A percentile compares a stretch with the other conserved stretches of the same genome.
phyloP scores from a whole-genome alignment of 2,888 invertebrate genomes.

The Trissoscelio sp. region DNA sequence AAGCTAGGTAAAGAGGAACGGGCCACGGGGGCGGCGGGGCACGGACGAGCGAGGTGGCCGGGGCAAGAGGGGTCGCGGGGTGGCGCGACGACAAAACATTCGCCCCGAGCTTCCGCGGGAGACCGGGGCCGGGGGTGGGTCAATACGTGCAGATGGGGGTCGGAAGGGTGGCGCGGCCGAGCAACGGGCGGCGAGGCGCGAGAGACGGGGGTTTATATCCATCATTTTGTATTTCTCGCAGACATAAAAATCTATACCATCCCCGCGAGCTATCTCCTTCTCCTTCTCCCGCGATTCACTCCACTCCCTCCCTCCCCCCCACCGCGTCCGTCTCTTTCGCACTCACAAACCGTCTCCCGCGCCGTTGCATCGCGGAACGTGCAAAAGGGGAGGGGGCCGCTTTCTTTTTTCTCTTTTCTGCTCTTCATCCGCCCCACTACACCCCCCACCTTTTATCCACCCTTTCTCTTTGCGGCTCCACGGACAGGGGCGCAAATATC shows the following conservation, averaged over 20 bases:
- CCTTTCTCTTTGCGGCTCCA: constrained; percentile 69
- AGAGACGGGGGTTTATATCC: constrained; percentile 79
- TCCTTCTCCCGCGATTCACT: constrained; percentile 72
- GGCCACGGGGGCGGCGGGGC: constrained; percentile 17
- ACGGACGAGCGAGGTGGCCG: constrained; percentile 37
- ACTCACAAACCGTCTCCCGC: constrained; percentile 48
- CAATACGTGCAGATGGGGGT: constrained; percentile 48
- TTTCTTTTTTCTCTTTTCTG: constrained; percentile 55
- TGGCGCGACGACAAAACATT: constrained; percentile 82
- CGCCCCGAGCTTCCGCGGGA: constrained; percentile 80
- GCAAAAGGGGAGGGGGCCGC: no score
- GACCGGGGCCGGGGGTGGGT: constrained; percentile 51
- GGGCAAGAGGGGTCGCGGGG: constrained; percentile 69
- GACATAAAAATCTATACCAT: constrained; percentile 83
- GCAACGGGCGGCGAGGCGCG: constrained; percentile 63
- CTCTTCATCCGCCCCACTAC: constrained; percentile 47
- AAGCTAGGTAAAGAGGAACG: constrained; percentile 48
- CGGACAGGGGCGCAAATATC: constrained; percentile 78
- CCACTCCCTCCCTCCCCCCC: constrained; percentile 36
- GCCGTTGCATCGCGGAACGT: neutral
- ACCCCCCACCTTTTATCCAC: constrained; percentile 57
- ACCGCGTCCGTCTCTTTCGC: constrained; percentile 39
- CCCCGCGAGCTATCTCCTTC: constrained; percentile 71
- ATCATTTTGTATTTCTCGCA: constrained; percentile 82
- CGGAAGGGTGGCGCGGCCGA: constrained; percentile 38